Evolutionary conservation across 2,888 invertebrate species (phyloP).

Genomic region (Rhingia rostrata): DNA sequence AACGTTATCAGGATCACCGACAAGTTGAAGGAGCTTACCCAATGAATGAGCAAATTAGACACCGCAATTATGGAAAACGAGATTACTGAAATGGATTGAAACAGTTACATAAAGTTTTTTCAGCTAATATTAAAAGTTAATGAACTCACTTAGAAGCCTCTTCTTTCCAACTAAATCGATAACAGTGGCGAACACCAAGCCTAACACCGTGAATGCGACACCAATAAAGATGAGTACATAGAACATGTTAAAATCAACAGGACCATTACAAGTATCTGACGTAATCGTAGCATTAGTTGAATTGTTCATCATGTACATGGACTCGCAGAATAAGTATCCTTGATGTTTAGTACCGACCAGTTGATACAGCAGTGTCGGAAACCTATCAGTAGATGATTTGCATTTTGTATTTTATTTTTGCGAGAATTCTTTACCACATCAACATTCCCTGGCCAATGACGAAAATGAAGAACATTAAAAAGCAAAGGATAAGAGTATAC

Average conservation of each 20-base stretch:
- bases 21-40: conserved; percentile 84
- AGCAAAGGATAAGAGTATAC: conserved; percentile 80
- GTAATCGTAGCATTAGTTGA: conserved; percentile 8
- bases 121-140: background rate
- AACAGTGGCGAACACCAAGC: conserved; percentile 86
- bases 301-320: conserved; percentile 55
- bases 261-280: conserved; percentile 83
- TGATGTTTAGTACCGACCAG: conserved; percentile 79
- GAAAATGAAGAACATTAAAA: conserved; percentile 78
- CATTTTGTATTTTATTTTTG: background rate
- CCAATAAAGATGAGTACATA: conserved; percentile 88
- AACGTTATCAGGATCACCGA: conserved; percentile 85
- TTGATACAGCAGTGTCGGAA: conserved; percentile 80
- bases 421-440: conserved; percentile 78
- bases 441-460: conserved; percentile 80
- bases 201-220: conserved; percentile 86
- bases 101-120: background rate
- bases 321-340: conserved; percentile 80
- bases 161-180: conserved; percentile 86
- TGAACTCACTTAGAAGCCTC: conserved; percentile 84
- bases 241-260: conserved; percentile 86
- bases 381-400: conserved; percentile 72
- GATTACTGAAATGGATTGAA: conserved; percentile 20
- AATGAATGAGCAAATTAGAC: conserved; percentile 86
- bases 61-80: conserved; percentile 84